These are phyloP conservation scores for Sigmodon hispidus DNA, from an alignment of 2,113 vertebrate species.

Conservation along the genomic window DNA sequence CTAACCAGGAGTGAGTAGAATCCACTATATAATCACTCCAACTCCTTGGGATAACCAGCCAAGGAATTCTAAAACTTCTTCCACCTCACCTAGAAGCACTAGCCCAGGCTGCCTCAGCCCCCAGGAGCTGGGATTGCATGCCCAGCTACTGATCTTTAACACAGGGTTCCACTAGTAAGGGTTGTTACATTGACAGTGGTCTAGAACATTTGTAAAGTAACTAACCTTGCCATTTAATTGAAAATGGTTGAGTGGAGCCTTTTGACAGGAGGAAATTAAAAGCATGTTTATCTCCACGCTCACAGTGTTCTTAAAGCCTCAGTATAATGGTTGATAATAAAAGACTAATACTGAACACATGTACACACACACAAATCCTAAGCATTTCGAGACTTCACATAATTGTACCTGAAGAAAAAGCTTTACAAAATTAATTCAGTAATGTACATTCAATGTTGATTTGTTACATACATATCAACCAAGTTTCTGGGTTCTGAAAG, in stretches of 20 bases:
- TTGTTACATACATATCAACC: background rate
- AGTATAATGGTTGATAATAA: background rate
- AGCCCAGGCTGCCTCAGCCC: background rate
- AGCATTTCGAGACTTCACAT: background rate
- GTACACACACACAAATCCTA: background rate
- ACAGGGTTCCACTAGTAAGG: background rate
- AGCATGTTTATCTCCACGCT: background rate
- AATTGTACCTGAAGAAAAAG: background rate
- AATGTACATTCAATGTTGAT: background rate
- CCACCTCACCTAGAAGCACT: background rate
- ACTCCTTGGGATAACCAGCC: background rate
- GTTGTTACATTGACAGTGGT: background rate
- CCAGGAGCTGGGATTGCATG: background rate
- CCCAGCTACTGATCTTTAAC: background rate
- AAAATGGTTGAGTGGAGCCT: background rate
- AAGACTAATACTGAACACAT: background rate
- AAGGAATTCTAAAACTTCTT: background rate
- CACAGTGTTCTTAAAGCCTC: background rate
- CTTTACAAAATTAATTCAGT: background rate
- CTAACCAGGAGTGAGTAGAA: constrained; percentile 4
- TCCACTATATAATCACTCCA: background rate
- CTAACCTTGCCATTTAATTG: background rate
- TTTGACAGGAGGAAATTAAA: background rate
- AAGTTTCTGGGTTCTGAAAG: background rate
- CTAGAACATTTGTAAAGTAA: background rate